Evolutionary conservation across 2,888 invertebrate genomes (phyloP).

Genomic region (Drosophila meridiana): DNA sequence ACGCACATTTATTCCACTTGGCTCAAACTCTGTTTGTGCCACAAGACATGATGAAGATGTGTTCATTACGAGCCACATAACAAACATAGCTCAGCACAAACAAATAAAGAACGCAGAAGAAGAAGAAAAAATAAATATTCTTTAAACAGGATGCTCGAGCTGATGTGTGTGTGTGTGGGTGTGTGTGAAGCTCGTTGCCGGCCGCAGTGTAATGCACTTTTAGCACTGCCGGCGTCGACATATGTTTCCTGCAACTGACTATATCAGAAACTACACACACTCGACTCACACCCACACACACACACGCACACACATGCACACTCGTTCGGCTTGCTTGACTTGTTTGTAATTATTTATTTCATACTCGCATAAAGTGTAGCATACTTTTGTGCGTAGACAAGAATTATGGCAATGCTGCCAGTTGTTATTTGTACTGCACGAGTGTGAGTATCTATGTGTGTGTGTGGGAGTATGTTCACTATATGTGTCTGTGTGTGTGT

Average conservation of each 20-base stretch:
- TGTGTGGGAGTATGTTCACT: conserved; percentile 11
- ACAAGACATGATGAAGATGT: conserved; percentile 29
- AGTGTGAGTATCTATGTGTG: conserved; percentile 11
- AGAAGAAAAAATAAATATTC: conserved; percentile 25
- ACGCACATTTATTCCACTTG: conserved; percentile 6
- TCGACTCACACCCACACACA: neutral
- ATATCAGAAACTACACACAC: conserved; percentile 3
- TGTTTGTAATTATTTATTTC: conserved; percentile 78
- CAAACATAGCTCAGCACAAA: conserved; percentile 31
- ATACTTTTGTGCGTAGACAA: conserved; percentile 75
- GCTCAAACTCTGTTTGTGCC: conserved; percentile 10
- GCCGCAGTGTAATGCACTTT: conserved; percentile 68
- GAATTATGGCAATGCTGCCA: conserved; percentile 72
- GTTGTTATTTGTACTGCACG: conserved; percentile 57
- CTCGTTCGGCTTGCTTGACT: conserved; percentile 67
- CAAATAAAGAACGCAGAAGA: neutral
- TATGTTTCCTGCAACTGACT: conserved; percentile 54
- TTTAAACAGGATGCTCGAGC: conserved; percentile 36
- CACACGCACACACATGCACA: conserved; percentile 13
- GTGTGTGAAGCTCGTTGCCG: neutral
- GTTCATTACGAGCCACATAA: conserved; percentile 42
- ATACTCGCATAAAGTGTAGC: conserved; percentile 66
- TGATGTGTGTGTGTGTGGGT: neutral
- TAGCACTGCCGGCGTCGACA: conserved; percentile 60
- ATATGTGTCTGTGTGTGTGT: conserved; percentile 14